phyloP scores from a whole-genome alignment of 2,113 vertebrate species.

The Ciconia stormi region DNA sequence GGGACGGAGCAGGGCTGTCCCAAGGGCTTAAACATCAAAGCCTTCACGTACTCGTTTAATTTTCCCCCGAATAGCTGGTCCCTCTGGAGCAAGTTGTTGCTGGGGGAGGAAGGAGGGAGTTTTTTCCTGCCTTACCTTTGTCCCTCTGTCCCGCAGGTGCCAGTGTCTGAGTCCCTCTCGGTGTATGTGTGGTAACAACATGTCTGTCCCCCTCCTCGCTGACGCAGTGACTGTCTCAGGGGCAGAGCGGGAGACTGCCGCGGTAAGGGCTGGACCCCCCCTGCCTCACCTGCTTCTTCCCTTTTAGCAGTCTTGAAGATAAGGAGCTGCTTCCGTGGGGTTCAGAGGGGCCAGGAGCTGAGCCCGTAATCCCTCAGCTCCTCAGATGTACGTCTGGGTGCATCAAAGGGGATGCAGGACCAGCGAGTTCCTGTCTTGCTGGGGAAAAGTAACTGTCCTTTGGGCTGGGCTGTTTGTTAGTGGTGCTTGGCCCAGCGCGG shows the following conservation, averaged over 20 bases:
- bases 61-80: neutral
- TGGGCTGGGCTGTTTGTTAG: neutral
- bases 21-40: neutral
- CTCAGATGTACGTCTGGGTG: neutral
- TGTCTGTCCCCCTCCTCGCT: constrained; percentile 98
- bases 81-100: neutral
- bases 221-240: constrained; percentile 95
- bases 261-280: constrained; percentile 78
- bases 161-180: constrained; percentile 77
- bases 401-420: neutral
- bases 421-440: neutral
- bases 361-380: neutral
- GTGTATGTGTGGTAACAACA: constrained; percentile 99
- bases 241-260: constrained; percentile 94
- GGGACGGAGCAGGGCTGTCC: neutral
- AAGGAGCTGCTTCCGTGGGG: neutral
- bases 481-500: neutral
- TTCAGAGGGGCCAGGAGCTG: neutral
- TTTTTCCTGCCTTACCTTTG: neutral
- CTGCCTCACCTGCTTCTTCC: neutral
- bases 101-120: rapidly evolving
- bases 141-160: constrained; percentile 52
- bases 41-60: neutral
- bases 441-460: neutral
- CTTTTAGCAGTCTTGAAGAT: neutral